Base-by-base conservation (phyloP, 2,797 vertebrate species). In the Molossus alvarezi region DNA sequence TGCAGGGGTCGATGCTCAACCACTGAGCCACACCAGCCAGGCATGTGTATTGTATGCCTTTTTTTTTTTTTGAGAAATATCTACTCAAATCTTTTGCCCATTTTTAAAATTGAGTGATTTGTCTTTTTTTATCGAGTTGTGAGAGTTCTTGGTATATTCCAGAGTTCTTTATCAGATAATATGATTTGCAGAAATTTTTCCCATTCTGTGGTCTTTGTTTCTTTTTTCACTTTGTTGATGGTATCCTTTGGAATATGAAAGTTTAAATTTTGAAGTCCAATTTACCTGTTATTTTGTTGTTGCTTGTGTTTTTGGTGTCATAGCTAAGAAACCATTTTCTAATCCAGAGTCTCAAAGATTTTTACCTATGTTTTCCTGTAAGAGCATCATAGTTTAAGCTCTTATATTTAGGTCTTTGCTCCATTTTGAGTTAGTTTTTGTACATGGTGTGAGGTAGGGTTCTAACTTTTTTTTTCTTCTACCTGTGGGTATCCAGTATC, bases 121-220 rank as follows among this genome's bases (percentile, higher is more conserved):
- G 1, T 86, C 62, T 73, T 84, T 41, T 73, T 84, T 88, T 88
- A 45, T 80, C 58, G 75, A 91, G 45, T 58, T 95, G 20, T 41
- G 55, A 87, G 20, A 82, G 3, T 73, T 33, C 37, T 86, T 55
- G 71, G 29, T 94, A 12, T 81, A 51, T 88, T 79, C 57, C 69
- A 69, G 33, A 79, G 25, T 92, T 75, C 27, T n/a, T 92, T 93
- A 62, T 86, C 45, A 69, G 58, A 37, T 53, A 75, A 75, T 4
- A 29, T 67, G 37, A 88, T 62, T 58, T 82, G 21, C 10, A 76
- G 29, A 73, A 3, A 20, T 82, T 76, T 62, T 57, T 87, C 29
- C 17, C 21, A 69, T 57, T 81, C 57, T 80, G 9, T 75, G 51
- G 21, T 18, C 58, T 88, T 18, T 64, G 18, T 81, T 41, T 91